These are phyloP conservation scores for Bostrychus sinensis DNA, from an alignment of 2,113 vertebrate genomes.

Conservation along the genomic window DNA sequence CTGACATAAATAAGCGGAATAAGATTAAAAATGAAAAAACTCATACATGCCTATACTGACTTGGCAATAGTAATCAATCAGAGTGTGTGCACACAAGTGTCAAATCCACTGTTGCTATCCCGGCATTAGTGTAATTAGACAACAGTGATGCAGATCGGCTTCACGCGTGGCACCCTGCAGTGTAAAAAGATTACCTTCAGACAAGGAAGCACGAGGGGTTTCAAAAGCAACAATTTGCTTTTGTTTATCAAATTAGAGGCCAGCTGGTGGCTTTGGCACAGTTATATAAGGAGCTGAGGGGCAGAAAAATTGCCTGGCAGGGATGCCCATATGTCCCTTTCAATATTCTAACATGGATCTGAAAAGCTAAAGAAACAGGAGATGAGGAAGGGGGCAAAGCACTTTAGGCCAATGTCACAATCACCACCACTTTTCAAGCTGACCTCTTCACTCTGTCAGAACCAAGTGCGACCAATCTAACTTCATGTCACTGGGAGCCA, in stretches of 20 bases:
- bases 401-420: neutral
- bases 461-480: slow-evolving; percentile 29
- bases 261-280: slow-evolving; percentile 57
- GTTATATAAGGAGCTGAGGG: slow-evolving; percentile 7
- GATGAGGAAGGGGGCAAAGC: neutral
- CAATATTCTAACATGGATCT: slow-evolving; percentile 45
- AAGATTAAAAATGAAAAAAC: neutral
- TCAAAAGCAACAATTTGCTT: slow-evolving; percentile 52
- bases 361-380: slow-evolving; percentile 19
- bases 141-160: slow-evolving; percentile 40
- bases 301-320: slow-evolving; percentile 40
- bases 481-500: slow-evolving; percentile 29
- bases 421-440: neutral
- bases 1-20: neutral
- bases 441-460: neutral
- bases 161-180: slow-evolving; percentile 29
- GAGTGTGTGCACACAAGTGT: neutral
- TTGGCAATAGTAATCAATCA: neutral
- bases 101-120: slow-evolving; percentile 23
- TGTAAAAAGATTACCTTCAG: slow-evolving; percentile 49
- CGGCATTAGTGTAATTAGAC: slow-evolving; percentile 54
- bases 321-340: slow-evolving; percentile 32
- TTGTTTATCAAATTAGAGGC: slow-evolving; percentile 60
- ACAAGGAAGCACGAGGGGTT: slow-evolving; percentile 14
- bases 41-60: neutral